Percentiles rank a stretch among this genome's conserved stretches.
These are phyloP conservation scores for Eurytoma adleriae DNA, from an alignment of 2,888 invertebrate genomes.

Conservation along the genomic window DNA sequence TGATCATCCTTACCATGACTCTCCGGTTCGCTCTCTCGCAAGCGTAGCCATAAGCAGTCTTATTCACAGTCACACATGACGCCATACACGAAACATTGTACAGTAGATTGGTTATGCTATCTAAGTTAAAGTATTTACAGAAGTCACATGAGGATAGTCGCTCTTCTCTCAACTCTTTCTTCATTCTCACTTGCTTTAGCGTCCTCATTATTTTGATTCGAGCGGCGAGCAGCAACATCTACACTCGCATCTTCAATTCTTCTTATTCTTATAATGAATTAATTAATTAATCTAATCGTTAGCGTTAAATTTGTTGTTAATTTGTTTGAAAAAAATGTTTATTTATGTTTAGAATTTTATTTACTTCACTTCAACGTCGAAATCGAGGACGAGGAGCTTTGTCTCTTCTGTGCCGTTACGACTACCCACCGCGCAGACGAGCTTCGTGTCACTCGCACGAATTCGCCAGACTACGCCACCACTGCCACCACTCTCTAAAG, in stretches of 20 bases:
- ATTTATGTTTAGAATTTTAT: slow-evolving; percentile 45
- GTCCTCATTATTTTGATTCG: slow-evolving; percentile 43
- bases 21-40: slow-evolving; percentile 30
- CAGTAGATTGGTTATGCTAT: slow-evolving; percentile 69
- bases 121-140: slow-evolving; percentile 58
- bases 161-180: slow-evolving; percentile 19
- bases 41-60: slow-evolving; percentile 67
- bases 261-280: slow-evolving; percentile 31
- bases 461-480: slow-evolving; percentile 99
- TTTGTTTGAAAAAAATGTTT: not conserved
- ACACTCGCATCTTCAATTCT: slow-evolving; percentile 23
- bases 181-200: slow-evolving; percentile 10
- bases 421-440: slow-evolving; percentile 99
- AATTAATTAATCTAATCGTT: slow-evolving; percentile 38
- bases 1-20: slow-evolving; percentile 40
- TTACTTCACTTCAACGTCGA: slow-evolving; percentile 86
- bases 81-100: slow-evolving; percentile 73
- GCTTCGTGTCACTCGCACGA: slow-evolving; percentile 94
- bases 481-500: slow-evolving; percentile 94
- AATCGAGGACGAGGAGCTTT: slow-evolving; percentile 97
- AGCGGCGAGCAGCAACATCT: slow-evolving; percentile 27
- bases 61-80: slow-evolving; percentile 74
- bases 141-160: slow-evolving; percentile 53
- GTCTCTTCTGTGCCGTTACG: slow-evolving; percentile 99
- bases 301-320: slow-evolving; percentile 37